Base-by-base conservation (phyloP, 2,113 vertebrate species). In the Regulus satrapa region DNA sequence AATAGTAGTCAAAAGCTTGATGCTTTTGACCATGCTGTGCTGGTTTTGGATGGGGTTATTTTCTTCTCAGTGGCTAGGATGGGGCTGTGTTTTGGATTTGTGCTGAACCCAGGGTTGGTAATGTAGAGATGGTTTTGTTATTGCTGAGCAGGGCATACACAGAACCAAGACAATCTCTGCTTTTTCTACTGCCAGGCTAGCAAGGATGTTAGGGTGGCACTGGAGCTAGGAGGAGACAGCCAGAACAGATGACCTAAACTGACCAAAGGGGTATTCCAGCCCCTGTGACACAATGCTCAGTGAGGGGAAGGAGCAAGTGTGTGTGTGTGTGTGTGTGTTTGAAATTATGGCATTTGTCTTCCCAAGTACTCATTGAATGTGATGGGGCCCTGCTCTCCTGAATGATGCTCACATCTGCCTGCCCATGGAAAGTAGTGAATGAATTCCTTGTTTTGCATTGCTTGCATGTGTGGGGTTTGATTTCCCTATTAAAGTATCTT, bases 321-420 rank as follows among this genome's bases (percentile, higher is more conserved):
- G n/a, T n/a, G n/a, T n/a, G n/a, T n/a, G n/a, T n/a, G n/a, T n/a
- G n/a, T 28, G 23, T 2, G 8, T 51, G 24, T 67, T 49, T 41
- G 20, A 49, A 43, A 13, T 43, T 7, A 31, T 36, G 31, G 2
- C 6, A 14, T 75, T 67, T 58, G 21, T 21, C 9, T 67, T 75
- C 13, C 52, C 17, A 43, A 34, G 3, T 6, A 26, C 1, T 4
- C 3, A 2, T 4, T 34, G 8, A 8, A 14, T 26, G 12, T 29
- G 36, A 21, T 21, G 9, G 1, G 1, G 26, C 14, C 71, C 52
- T 75, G n/a, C n/a, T n/a, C n/a, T n/a, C n/a, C n/a, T n/a, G n/a
- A n/a, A n/a, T n/a, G n/a, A n/a, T n/a, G n/a, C n/a, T n/a, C n/a
- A n/a, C 2, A 26, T 10, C 43, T 58, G 43, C 14, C 17, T 26